These are phyloP conservation scores for Apamea crenata DNA, from an alignment of 2,888 invertebrate species.

Conservation along the genomic window DNA sequence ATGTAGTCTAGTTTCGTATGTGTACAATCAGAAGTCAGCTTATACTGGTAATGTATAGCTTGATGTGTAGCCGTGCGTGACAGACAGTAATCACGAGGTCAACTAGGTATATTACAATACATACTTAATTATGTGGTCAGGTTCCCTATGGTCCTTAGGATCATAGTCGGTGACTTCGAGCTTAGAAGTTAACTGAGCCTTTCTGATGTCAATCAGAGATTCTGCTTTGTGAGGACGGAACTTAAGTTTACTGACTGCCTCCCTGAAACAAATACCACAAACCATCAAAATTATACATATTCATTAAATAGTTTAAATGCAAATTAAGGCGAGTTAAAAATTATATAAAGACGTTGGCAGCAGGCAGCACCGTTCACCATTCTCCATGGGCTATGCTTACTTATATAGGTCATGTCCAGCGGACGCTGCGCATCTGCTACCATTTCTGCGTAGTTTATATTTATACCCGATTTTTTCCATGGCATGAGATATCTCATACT, in stretches of 20 bases:
- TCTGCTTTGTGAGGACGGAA: conserved; percentile 40
- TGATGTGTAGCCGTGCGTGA: neutral
- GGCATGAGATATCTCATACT: neutral
- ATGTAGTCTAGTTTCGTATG: too few relatives aligned
- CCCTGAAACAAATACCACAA: conserved; percentile 70
- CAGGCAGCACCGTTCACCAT: too few relatives aligned
- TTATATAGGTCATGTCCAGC: neutral
- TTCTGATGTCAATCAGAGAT: conserved; percentile 72
- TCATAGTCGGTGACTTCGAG: conserved; percentile 68
- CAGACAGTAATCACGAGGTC: neutral
- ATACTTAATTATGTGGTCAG: conserved; percentile 74
- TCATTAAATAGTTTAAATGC: neutral
- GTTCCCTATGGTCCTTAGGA: conserved; percentile 73
- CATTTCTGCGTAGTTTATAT: neutral
- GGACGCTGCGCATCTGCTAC: neutral
- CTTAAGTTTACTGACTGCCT: conserved; percentile 67
- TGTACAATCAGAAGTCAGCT: neutral
- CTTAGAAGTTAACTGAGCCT: conserved; percentile 64
- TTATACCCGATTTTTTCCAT: neutral
- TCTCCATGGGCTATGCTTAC: neutral
- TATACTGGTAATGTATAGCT: neutral
- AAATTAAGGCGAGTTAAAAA: neutral
- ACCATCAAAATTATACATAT: neutral
- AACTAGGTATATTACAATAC: neutral
- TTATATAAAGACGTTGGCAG: neutral